phyloP scores from a whole-genome alignment of 2,113 vertebrate species.

The Oxyruncus cristatus region DNA sequence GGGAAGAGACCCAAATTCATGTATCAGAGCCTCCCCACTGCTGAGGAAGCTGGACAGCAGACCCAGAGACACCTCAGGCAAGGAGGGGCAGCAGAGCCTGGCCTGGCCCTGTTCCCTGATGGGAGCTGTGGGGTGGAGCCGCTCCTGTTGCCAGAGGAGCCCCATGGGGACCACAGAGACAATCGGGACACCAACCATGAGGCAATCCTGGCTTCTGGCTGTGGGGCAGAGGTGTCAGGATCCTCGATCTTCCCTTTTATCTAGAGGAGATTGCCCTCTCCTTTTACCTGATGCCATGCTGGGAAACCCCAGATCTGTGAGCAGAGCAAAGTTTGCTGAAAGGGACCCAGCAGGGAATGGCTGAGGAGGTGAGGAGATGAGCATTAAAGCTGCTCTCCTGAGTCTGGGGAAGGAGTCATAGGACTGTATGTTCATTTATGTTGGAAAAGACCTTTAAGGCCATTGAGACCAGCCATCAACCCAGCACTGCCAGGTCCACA shows the following conservation, averaged over 20 bases:
- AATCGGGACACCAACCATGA: not conserved
- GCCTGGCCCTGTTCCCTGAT: not conserved
- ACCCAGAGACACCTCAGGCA: not conserved
- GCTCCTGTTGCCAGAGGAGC: not conserved
- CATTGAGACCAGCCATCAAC: not conserved
- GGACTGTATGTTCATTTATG: not conserved
- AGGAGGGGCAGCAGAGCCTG: not conserved
- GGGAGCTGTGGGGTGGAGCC: fast-evolving
- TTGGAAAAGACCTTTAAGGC: not conserved
- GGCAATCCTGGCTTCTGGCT: not conserved
- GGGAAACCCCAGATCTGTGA: not conserved
- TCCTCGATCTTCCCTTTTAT: not conserved
- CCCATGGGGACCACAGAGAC: not conserved
- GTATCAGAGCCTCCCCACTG: not conserved
- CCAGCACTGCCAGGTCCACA: not conserved
- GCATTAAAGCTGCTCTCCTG: not conserved
- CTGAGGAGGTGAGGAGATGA: not conserved
- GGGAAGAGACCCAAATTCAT: not conserved
- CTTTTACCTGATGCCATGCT: not conserved
- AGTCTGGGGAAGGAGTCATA: not conserved
- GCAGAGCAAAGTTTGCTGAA: not conserved
- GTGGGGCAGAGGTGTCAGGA: not conserved
- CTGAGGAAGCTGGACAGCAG: not conserved
- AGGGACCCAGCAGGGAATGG: not conserved
- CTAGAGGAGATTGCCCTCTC: not conserved